These are phyloP conservation scores for Neodiprion pinetum DNA, from an alignment of 1,140 invertebrate genomes.

Conservation along the genomic window DNA sequence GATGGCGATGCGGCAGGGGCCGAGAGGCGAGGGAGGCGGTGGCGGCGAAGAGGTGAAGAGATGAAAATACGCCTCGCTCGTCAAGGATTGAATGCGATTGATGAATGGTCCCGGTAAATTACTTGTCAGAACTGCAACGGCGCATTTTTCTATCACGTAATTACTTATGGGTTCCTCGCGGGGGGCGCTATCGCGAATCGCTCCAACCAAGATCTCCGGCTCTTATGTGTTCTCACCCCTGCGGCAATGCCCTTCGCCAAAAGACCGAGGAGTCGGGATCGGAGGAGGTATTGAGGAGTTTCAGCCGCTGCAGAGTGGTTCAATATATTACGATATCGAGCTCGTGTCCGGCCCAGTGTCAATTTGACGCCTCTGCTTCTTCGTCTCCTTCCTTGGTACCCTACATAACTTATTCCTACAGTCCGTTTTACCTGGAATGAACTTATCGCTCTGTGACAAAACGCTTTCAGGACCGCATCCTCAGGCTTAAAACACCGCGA, in stretches of 20 bases:
- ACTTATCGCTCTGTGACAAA: neutral
- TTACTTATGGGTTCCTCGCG: neutral
- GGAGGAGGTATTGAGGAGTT: neutral
- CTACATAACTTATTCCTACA: neutral
- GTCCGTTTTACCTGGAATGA: neutral
- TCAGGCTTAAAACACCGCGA: neutral
- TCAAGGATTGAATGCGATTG: conserved; percentile 5
- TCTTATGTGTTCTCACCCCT: neutral
- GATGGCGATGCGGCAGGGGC: too few relatives aligned
- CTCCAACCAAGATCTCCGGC: neutral
- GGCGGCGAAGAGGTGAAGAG: neutral
- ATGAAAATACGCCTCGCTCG: conserved; percentile 4
- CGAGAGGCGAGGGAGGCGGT: too few relatives aligned
- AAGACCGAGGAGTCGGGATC: too few relatives aligned
- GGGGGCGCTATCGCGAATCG: conserved; percentile 1
- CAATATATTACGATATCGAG: conserved; percentile 5
- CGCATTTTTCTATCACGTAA: neutral
- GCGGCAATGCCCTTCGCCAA: too few relatives aligned
- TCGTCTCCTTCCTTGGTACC: neutral
- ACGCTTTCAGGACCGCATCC: neutral
- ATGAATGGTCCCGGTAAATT: conserved; percentile 7
- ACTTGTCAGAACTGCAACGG: conserved; percentile 4
- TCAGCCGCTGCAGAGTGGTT: neutral
- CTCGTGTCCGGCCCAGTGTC: neutral
- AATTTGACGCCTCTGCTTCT: neutral